These are phyloP conservation scores for Xylocopa sonorina DNA, from an alignment of 1,140 invertebrate genomes.

Conservation along the genomic window DNA sequence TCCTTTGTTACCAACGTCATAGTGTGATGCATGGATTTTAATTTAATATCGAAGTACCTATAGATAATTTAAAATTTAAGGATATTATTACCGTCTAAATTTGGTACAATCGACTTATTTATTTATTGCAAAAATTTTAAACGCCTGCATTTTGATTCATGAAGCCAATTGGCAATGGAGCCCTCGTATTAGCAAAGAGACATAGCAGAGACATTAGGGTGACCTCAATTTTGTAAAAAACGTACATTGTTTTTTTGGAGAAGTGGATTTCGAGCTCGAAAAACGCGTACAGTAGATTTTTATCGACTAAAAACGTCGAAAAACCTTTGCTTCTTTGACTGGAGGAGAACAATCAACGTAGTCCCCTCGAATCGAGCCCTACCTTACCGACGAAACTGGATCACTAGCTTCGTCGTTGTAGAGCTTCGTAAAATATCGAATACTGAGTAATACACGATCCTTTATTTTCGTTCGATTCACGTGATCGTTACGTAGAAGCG, in stretches of 20 bases:
- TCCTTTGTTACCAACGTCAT: too few relatives aligned
- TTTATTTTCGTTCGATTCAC: slow-evolving; percentile 11
- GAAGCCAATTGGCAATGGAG: not conserved
- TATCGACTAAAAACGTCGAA: not conserved
- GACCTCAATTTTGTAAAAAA: slow-evolving; percentile 57
- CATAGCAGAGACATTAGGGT: not conserved
- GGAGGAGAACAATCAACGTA: not conserved
- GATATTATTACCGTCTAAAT: too few relatives aligned
- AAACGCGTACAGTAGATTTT: not conserved
- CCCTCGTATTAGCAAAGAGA: not conserved
- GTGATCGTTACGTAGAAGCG: not conserved
- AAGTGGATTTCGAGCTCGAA: slow-evolving; percentile 40
- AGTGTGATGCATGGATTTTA: too few relatives aligned
- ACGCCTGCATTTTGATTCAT: too few relatives aligned
- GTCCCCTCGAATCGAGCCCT: slow-evolving; percentile 5
- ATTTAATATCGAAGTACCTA: too few relatives aligned
- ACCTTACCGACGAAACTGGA: not conserved
- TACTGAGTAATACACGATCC: slow-evolving; percentile 63
- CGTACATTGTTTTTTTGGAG: slow-evolving; percentile 45
- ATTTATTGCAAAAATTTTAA: too few relatives aligned
- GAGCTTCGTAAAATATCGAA: slow-evolving; percentile 58
- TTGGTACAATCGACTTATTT: too few relatives aligned
- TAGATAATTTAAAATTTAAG: too few relatives aligned
- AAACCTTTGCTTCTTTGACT: not conserved
- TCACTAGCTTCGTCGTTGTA: slow-evolving; percentile 47